Conservation (phyloP, 2,113 vertebrate genomes). For the Ardeotis arabs region DNA sequence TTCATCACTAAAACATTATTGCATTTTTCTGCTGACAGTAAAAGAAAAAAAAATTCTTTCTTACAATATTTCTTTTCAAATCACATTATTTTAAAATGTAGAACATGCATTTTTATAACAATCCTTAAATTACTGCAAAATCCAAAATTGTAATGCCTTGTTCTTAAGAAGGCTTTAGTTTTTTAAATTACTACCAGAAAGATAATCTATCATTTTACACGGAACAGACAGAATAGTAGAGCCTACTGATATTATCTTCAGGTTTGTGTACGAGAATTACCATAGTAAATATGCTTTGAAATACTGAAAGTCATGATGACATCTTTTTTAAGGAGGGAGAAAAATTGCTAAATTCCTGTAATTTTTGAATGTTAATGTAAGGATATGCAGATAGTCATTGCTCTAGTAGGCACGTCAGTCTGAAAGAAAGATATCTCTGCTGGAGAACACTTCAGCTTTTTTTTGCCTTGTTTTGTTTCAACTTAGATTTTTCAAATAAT, state of each 20-base stretch:
- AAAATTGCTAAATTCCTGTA: neutral
- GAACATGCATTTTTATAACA: neutral
- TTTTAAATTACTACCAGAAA: neutral
- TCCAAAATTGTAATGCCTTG: neutral
- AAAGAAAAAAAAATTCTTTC: neutral
- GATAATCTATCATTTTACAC: neutral
- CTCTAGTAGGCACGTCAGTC: neutral
- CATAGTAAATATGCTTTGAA: neutral
- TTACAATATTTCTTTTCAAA: neutral
- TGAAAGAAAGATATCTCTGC: neutral
- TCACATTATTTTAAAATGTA: neutral
- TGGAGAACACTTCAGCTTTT: neutral
- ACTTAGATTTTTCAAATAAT: neutral
- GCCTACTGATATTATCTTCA: neutral
- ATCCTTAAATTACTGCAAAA: neutral
- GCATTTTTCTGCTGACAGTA: neutral
- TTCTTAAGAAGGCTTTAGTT: neutral
- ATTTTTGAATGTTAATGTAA: neutral
- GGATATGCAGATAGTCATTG: neutral
- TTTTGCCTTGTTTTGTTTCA: neutral
- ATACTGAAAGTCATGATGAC: neutral
- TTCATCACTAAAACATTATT: neutral
- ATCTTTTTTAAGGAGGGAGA: neutral
- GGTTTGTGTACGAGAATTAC: neutral
- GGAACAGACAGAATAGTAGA: neutral